Conservation (phyloP, 1,140 invertebrate genomes). For the Maconellicoccus hirsutus region DNA sequence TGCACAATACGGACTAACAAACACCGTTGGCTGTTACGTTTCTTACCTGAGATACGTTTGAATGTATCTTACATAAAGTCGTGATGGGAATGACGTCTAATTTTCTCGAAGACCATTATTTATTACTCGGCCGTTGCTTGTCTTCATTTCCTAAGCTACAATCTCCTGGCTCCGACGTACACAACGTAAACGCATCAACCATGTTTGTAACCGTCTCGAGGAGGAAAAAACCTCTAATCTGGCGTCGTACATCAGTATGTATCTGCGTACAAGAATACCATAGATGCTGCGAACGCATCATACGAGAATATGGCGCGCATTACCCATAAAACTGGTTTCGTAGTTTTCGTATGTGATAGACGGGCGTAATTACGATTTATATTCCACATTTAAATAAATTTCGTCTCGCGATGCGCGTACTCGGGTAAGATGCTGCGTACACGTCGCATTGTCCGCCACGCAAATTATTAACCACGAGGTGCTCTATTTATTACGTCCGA, state of each 20-base stretch:
- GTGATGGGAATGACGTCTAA: conserved; percentile 7
- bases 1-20: not conserved
- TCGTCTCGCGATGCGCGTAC: not conserved
- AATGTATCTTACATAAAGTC: conserved; percentile 9
- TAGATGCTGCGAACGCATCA: not conserved
- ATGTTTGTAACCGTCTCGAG: not conserved
- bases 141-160: not conserved
- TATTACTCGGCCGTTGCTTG: not conserved
- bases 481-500: not conserved
- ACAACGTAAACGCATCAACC: not conserved
- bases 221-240: not conserved
- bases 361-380: conserved; percentile 8
- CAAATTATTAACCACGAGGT: not conserved
- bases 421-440: no score
- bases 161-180: not conserved
- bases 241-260: conserved; percentile 1
- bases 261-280: not conserved
- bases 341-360: not conserved
- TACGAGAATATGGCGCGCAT: no score
- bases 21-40: conserved; percentile 7
- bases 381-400: not conserved
- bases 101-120: conserved; percentile 9
- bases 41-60: not conserved
- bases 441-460: no score
- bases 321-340: not conserved